A percentile compares a stretch with the other conserved stretches of the same genome.
Conservation (phyloP, 2,888 invertebrate species). For the Biston stratarius region DNA sequence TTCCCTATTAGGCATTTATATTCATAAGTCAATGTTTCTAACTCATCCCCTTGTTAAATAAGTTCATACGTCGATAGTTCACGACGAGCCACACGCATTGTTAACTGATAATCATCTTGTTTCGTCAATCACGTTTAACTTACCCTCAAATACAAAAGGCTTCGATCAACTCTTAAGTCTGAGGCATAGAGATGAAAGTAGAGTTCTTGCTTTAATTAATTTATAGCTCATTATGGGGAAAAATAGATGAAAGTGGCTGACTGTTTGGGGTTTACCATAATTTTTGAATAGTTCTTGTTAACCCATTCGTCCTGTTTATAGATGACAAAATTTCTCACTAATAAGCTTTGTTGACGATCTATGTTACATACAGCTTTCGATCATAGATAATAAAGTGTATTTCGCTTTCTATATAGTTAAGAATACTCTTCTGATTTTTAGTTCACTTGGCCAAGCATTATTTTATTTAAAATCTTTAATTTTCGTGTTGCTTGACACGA, state of each 20-base stretch:
- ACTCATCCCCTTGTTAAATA: constrained; percentile 58
- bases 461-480: too few relatives aligned
- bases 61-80: constrained; percentile 64
- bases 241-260: constrained; percentile 60
- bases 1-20: constrained; percentile 34
- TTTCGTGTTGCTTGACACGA: too few relatives aligned
- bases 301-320: constrained; percentile 21
- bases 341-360: constrained; percentile 6
- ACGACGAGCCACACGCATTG: constrained; percentile 79
- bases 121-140: constrained; percentile 69
- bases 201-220: constrained; percentile 38
- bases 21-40: constrained; percentile 47
- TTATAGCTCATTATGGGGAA: constrained; percentile 57
- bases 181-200: constrained; percentile 24
- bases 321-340: constrained; percentile 21
- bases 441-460: background rate
- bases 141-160: constrained; percentile 51
- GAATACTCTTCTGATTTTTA: background rate
- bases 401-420: background rate
- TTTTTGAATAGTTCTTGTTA: constrained; percentile 57
- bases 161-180: constrained; percentile 22
- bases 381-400: constrained; percentile 1
- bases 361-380: background rate
- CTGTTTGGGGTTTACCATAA: constrained; percentile 59
- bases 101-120: constrained; percentile 76